Evolutionary conservation across 2,888 invertebrate species (phyloP), one percentile per base, ranked within the genome.

Genomic region (Sphaerophoria taeniata): DNA sequence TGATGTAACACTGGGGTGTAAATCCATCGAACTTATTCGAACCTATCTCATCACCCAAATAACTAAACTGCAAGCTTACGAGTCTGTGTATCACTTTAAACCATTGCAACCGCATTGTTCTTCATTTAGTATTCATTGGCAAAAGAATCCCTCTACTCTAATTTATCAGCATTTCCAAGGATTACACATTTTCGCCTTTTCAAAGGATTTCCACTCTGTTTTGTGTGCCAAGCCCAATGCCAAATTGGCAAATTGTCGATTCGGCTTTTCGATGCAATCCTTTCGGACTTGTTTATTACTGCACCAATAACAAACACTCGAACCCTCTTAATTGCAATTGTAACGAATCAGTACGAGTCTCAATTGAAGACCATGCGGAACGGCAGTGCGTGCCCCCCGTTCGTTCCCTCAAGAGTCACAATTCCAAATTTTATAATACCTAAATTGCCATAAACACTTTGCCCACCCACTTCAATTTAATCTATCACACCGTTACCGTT

Each of bases 361-460:
- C 14, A 24, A 36, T 9, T n/a, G 4, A 33, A 2, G 7, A 0
- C 6, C 24, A 76, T 75, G n/a, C n/a, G 71, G 72, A 61, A 84
- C 67, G 80, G 71, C 79, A 65, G 45, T 71, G 65, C 58, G 74
- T 74, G 72, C 60, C 53, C n/a, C 61, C 9, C 33, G n/a, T 39
- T 9, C 4, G 39, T 16, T 60, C 65, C 14, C 12, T 34, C 55
- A 16, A 12, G 3, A 53, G 72, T 39, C 53, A 70, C 60, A 61
- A 77, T 6, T 53, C 24, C 72, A 12, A 75, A 80, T 56, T 65
- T 79, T 53, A 9, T 24, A 24, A 24, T 51, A 69, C 80, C 75
- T 67, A 67, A 84, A 79, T 79, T 63, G 67, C 70, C n/a, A 65
- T 67, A 84, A 71, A 67, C 74, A 80, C 84, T 80, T 83, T 60